Evolutionary conservation across 2,888 invertebrate genomes (phyloP), one percentile per base, ranked within the genome.

Genomic region (Acronicta psi): DNA sequence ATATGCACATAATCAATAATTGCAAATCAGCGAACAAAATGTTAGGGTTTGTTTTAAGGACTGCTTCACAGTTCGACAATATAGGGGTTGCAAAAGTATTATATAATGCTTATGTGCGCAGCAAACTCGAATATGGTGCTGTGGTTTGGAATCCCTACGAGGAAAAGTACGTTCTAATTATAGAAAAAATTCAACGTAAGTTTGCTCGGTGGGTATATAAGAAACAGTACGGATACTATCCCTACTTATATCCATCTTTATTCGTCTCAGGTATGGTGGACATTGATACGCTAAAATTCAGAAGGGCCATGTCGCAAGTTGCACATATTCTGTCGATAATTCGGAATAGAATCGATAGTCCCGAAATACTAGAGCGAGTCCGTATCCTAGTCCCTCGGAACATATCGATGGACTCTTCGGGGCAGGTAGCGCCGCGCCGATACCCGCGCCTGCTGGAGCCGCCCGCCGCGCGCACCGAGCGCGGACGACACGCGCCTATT

Each of bases 11-110:
- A n/a, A 34, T 2, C 8, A 45, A 45, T 13, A 45, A 34, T 34
- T 45, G 44, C 23, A 46, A 46, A 20, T 46, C 45, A 23, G 45
- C 44, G n/a, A 31, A 45, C n/a, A 45, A 18, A 18, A 45, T 10
- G 18, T 34, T 34, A 46, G 45, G 36, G 20, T 46, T 46, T 46
- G 45, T 46, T 36, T 36, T 46, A 13, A 46, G 45, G 16, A 46
- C 45, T 10, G 20, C 45, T 10, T 34, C 45, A 36, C 45, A 45
- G 44, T 45, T 45, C 18, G 34, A 45, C 13, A 44, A 31, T 10
- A 44, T 11, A 43, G 10, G 29, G 17, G 43, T 43, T 10, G 43
- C 43, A 43, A 43, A 43, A 31, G 17, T 38, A 17, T 10, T 38
- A 38, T 38, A 38, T 4, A 38, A 38, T 38, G 38, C 38, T 4